Evolutionary conservation across 2,113 vertebrate genomes (phyloP), one percentile per base, ranked within the genome.

Genomic region (Scomber scombrus): DNA sequence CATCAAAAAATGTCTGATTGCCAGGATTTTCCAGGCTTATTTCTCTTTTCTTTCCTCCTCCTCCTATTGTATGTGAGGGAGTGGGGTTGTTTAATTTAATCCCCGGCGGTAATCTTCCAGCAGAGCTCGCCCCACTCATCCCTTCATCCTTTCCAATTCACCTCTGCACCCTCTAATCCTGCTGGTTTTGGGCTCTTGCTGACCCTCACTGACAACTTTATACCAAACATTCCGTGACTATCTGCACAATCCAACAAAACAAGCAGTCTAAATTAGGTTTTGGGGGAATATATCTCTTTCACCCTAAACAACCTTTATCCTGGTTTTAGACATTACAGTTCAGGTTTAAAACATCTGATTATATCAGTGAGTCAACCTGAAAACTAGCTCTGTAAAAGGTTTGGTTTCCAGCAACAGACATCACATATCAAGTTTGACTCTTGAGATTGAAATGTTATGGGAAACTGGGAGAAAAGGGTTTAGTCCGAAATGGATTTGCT

Each of bases 31-130:
- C 34, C 2, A 10, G 47, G 16, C 14, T 15, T 77, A 45, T 74
- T 63, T 67, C 26, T 57, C 14, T 71, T 71, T 78, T 68, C 45
- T 51, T 64, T 75, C 34, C 40, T 31, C 61, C 26, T 47, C 49
- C 62, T 87, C 8, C 56, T 66, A 66, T 78, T 90, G 72, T 78
- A 56, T 87, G 81, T 71, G 45, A 69, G 65, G 56, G 49, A 61
- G 71, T 58, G 34, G 76, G 58, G 81, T 90, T 82, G 80, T 86
- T 79, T 65, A 61, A 66, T 85, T 90, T 90, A 93, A 94, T 93
- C 90, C 88, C 52, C 31, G 31, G 21, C 77, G 74, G 55, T 93
- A 88, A 93, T 89, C 89, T 84, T 81, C 18, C 70, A 71, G 66
- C 69, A 64, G 49, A 76, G 82, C 70, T 78, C 16, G 52, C 55